A percentile compares a stretch with the other conserved stretches of the same genome.
Evolutionary conservation across 2,113 vertebrate genomes (phyloP).

Genomic region (Chionodraco myersi): DNA sequence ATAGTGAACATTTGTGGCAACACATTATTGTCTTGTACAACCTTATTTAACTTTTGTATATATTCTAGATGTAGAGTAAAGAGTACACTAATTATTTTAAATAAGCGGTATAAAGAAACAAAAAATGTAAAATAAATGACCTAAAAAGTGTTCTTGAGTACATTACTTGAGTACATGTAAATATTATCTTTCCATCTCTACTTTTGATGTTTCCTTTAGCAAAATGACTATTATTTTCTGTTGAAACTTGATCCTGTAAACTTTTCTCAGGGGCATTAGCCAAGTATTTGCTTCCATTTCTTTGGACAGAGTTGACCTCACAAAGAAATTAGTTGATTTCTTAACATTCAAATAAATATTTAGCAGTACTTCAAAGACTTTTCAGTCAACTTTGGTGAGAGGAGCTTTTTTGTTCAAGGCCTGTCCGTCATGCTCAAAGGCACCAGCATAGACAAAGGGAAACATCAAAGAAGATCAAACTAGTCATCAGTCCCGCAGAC

Average conservation of each 20-base stretch:
- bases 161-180: background rate
- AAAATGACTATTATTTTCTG: background rate
- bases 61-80: background rate
- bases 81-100: background rate
- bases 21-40: background rate
- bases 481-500: background rate
- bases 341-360: background rate
- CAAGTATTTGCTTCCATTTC: background rate
- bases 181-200: background rate
- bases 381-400: background rate
- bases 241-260: background rate
- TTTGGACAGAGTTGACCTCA: background rate
- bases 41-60: no score
- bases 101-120: background rate
- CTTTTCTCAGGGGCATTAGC: background rate
- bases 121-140: background rate
- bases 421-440: background rate
- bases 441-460: background rate
- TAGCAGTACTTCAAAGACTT: background rate
- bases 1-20: no score
- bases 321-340: background rate
- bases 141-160: background rate
- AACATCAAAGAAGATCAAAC: background rate
- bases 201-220: background rate
- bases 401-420: background rate